Base-by-base conservation (phyloP, 2,888 invertebrate species). In the Acleris sparsana region DNA sequence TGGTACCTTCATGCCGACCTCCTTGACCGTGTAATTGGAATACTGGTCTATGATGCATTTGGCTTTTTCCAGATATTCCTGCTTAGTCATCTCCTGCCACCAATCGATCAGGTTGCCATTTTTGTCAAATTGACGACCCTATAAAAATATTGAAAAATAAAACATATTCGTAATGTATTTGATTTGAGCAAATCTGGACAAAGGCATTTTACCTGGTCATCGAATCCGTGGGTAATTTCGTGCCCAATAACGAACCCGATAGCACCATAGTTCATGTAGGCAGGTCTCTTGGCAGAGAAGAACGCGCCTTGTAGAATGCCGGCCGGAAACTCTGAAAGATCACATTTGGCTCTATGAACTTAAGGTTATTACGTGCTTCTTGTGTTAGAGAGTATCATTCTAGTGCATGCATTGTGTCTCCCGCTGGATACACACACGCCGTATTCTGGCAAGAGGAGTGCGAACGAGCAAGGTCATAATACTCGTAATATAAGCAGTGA, bases 11-110 rank as follows among this genome's bases (percentile, higher is more conserved):
- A 97, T 84, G 57, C 93, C 94, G 3, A 97, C 95, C 85, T 96
- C 95, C 43, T 94, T 94, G 5, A 97, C 97, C 0, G 96, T 96
- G 83, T 96, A 99, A 87, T 98, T 98, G 66, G 97, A 97, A 80
- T 99, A 99, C 84, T 99, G 99, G 72, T 98, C 94, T 73, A 98
- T 97, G 76, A 99, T 97, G 82, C 99, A 99, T 78, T 96, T 95
- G 0, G 98, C 97, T 80, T 96, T 96, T 71, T 96, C 94, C 62
- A 97, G 92, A 84, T 97, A 99, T 20, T 95, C 95, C 72, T 95
- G 94, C 77, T 97, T 97, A 0, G 98, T 98, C 70, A 94, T 93
- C 58, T 95, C 93, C 71, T 96, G 95, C 98, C 98, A 99, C 99
- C 99, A 99, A 79, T 98, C 97, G 0, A 96, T 95, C 70, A 98